Evolutionary conservation across 1,140 invertebrate species (phyloP), one percentile per base, ranked within the genome.

Genomic region (Harpegnathos saltator): DNA sequence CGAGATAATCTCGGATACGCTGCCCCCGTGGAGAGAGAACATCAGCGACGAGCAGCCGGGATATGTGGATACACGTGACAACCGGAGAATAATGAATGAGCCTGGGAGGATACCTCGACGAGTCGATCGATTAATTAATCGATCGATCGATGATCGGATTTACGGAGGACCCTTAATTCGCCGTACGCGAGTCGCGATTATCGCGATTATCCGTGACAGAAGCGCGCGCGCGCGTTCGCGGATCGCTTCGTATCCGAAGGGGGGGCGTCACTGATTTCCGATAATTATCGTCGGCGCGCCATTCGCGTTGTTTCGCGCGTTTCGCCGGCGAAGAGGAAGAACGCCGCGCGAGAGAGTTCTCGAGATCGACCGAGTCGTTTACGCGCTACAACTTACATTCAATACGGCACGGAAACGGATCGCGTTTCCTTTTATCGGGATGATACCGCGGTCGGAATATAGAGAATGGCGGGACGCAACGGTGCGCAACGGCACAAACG

Each of bases 51-150:
- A 50, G 44, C 59, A 48, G 4, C 11, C 19, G 58, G 44, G n/a
- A 65, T 54, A 44, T 63, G 26, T 77, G 62, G 62, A 4, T 83
- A 59, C 65, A 9, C n/a, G n/a, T 19, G 44, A 52, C 44, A 65
- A 83, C 44, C 19, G 38, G 24, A 83, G 2, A 68, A 83, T 66
- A 77, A 83, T 78, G 54, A 78, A 80, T 69, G 74, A 80, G 19
- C 62, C 44, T 19, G 19, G 9, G 17, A 65, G 17, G 58, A n/a
- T 61, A 75, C 29, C 33, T 56, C 48, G 38, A 72, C 22, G 26
- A 33, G 7, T 78, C 61, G 69, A 80, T 58, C 59, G 59, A 80
- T 58, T 48, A 33, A 1, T 78, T 50, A 59, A 80, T 58, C 59
- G 59, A 80, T 58, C 59, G 68, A 69, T 38, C 26, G 22, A 78